phyloP scores from a whole-genome alignment of 2,888 invertebrate genomes.

The Pharmacophagus antenor region DNA sequence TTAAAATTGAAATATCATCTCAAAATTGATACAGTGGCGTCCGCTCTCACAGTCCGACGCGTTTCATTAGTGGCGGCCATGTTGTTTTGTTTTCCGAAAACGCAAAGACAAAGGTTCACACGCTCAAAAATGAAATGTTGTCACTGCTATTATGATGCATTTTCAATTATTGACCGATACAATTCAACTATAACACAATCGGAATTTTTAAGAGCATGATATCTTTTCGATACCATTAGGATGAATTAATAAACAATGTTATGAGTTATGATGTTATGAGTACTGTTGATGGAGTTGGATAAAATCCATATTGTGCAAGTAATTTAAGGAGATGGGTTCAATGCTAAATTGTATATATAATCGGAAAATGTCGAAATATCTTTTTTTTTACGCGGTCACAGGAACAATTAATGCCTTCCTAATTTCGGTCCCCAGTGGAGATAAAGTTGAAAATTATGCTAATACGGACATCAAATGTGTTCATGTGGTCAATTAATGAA shows the following conservation, averaged over 20 bases:
- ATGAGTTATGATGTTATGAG: too few species aligned
- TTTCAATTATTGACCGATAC: constrained; percentile 45
- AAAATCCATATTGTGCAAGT: constrained; percentile 14
- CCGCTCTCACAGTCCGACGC: constrained; percentile 64
- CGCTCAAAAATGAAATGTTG: constrained; percentile 60
- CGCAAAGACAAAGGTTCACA: constrained; percentile 57
- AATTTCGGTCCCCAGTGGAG: constrained; percentile 57
- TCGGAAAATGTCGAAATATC: constrained; percentile 29
- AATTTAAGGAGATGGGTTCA: constrained; percentile 7
- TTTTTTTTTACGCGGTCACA: constrained; percentile 44
- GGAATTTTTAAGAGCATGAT: constrained; percentile 42
- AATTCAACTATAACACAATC: constrained; percentile 49
- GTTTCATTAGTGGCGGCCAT: constrained; percentile 62
- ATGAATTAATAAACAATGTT: constrained; percentile 27
- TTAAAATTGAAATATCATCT: constrained; percentile 17
- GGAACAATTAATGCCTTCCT: constrained; percentile 58
- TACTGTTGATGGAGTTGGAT: constrained; percentile 19
- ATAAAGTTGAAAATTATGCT: constrained; percentile 71
- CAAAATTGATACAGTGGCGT: constrained; percentile 58
- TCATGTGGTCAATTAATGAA: constrained; percentile 58
- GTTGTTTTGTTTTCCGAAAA: constrained; percentile 40
- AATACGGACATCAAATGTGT: constrained; percentile 54
- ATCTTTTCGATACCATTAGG: constrained; percentile 36
- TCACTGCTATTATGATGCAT: constrained; percentile 45
- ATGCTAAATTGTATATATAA: constrained; percentile 32